Evolutionary conservation across 2,797 vertebrate genomes (phyloP).

Genomic region (Epinephelus awoara): DNA sequence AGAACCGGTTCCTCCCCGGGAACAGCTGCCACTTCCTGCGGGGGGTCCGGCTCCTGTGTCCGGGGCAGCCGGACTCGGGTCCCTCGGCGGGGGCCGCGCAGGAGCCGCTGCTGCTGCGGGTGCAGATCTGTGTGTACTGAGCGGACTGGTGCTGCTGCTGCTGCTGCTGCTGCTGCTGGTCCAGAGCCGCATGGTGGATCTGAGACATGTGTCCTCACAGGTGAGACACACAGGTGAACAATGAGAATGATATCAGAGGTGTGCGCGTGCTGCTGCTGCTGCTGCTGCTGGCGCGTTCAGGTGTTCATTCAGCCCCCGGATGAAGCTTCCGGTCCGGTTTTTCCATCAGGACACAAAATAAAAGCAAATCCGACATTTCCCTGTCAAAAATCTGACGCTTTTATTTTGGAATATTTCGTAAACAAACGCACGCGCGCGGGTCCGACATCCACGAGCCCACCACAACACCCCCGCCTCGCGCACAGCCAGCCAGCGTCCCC

Average conservation of each 20-base stretch:
- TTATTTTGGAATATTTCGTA: conserved; percentile 17
- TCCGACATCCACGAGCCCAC: conserved; percentile 9
- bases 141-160: conserved; percentile 70
- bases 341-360: neutral
- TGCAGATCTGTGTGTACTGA: conserved; percentile 94
- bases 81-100: conserved; percentile 84
- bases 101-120: conserved; percentile 77
- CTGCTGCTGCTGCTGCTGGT: conserved; percentile 84
- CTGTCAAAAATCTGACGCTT: neutral
- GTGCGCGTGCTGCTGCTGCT: conserved; percentile 3
- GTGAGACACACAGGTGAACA: no score
- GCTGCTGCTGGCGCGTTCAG: conserved; percentile 18
- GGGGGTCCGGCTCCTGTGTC: conserved; percentile 85
- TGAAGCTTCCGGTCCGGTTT: neutral
- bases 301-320: neutral
- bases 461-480: conserved; percentile 18
- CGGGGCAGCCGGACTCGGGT: conserved; percentile 69
- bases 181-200: conserved; percentile 88
- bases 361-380: conserved; percentile 5
- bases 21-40: conserved; percentile 96
- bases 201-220: conserved; percentile 72
- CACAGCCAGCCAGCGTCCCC: neutral
- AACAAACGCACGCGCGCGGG: conserved; percentile 46
- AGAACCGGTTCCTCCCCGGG: conserved; percentile 95
- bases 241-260: neutral